Base-by-base conservation (phyloP, 1,140 invertebrate species). In the Ooceraea biroi region DNA sequence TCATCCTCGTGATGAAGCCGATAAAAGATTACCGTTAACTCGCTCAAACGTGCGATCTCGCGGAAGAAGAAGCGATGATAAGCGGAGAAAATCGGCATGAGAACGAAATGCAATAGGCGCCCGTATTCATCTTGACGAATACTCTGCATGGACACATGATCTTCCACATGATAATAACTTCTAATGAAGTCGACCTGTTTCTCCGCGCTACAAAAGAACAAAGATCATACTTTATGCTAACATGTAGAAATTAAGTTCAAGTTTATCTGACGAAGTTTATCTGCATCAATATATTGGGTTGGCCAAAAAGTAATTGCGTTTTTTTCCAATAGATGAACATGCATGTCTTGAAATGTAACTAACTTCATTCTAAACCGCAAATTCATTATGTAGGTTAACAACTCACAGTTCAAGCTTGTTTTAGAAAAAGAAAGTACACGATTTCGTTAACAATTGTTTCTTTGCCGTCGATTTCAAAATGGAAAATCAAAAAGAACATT, bases 21-120 rank as follows among this genome's bases (percentile, higher is more conserved):
- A 72, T 95, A 94, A 90, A 95, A 96, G 2, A 95, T 86, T 17
- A 91, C 90, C 3, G 90, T 84, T 58, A 90, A 92, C 12, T 92
- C 91, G 0, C 93, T 95, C 4, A 95, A 91, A 4, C 95, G 92
- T 60, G 96, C 90, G 2, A 96, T 52, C 78, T 96, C 96, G n/a
- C 95, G 94, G 68, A 96, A 90, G 83, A 96, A 96, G 92, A 95
- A 95, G 83, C 95, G 95, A 0, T 94, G 92, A 78, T 96, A 94
- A 41, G 94, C 93, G 46, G 94, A 93, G 85, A 96, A 96, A 17
- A 95, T 94, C 14, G 96, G 96, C 66, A 95, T 95, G 3, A 96
- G 71, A 25, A 94, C 92, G 85, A 95, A 94, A 83, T 96, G 95
- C 72, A 95, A 89, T 0, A 96, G 87, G 60, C 94, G 91, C 3